Base-by-base conservation (phyloP, 2,113 vertebrate genomes). In the Nyctibius bracteatus region DNA sequence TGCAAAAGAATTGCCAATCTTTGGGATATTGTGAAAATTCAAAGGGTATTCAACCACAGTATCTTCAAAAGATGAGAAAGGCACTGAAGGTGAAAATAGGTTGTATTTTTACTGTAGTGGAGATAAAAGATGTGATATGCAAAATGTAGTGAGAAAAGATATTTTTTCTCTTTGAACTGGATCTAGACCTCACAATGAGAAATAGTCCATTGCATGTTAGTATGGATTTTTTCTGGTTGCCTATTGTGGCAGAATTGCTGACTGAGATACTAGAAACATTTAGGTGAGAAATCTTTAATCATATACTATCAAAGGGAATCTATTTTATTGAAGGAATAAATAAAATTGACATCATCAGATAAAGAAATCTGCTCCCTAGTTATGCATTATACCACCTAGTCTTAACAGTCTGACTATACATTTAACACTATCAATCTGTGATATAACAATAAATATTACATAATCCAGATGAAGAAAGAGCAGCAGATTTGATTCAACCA, bases 11-110 rank as follows among this genome's bases (percentile, higher is more conserved):
- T 71, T 37, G 24, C 22, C 57, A 63, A 0, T 88, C 84, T 71
- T 74, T 79, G 57, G 30, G 30, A 74, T 79, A 95, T 17, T 91
- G 73, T 92, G 65, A 91, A 91, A 88, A 95, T 78, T 91, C 46
- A 92, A 94, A 89, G 31, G 12, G 9, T 62, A 87, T 87, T 91
- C 85, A 93, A 31, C 25, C 0, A 1, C 41, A 77, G 39, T 31
- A 37, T 52, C 81, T 87, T 81, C 57, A 68, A 61, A 87, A 91
- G 73, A 94, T n/a, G 87, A 77, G 57, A 73, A 92, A 55, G 35
- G 81, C 8, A 31, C 22, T 82, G 54, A 90, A 73, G 58, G 49
- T 87, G 81, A 92, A 81, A 95, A 94, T 12, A 54, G 44, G 21
- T 41, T 88, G 20, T 11, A 43, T n/a, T 85, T 89, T 89, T 41